Conservation (phyloP, 2,888 invertebrate genomes). For the Zygothrica quintamaculata region DNA sequence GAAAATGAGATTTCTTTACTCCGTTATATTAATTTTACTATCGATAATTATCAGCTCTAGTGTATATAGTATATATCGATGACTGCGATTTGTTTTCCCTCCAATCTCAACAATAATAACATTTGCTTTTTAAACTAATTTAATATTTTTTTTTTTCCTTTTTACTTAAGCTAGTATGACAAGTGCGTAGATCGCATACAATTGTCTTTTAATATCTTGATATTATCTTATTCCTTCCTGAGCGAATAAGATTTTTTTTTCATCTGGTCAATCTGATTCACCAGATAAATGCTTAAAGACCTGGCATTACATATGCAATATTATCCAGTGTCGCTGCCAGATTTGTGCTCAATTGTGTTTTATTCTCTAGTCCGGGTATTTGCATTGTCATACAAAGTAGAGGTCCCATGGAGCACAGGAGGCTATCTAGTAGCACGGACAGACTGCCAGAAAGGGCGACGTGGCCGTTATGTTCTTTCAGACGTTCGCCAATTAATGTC, state of each 20-base stretch:
- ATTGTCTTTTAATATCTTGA: background rate
- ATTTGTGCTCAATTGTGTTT: constrained; percentile 86
- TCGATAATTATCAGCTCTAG: no score
- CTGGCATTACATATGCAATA: constrained; percentile 97
- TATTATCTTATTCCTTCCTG: background rate
- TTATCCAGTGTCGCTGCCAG: constrained; percentile 92
- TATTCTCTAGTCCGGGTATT: constrained; percentile 90
- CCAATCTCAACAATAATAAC: constrained; percentile 20
- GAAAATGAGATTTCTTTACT: no score
- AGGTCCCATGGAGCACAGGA: constrained; percentile 96
- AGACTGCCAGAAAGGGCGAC: constrained; percentile 97
- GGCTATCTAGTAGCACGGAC: constrained; percentile 95
- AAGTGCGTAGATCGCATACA: background rate
- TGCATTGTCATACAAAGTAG: constrained; percentile 93
- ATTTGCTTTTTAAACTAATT: no score
- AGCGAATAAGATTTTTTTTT: constrained; percentile 2
- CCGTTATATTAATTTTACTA: no score
- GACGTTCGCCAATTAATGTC: constrained; percentile 95
- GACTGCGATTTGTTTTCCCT: no score
- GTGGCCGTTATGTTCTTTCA: constrained; percentile 97
- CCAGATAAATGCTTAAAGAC: constrained; percentile 85
- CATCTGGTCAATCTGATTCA: background rate
- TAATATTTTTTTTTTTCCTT: no score
- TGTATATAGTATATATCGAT: no score
- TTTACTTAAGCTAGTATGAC: constrained; percentile 18